A percentile compares a stretch with the other conserved stretches of the same genome.
Conservation (phyloP, 2,797 vertebrate species). For the Hydrophis major region DNA sequence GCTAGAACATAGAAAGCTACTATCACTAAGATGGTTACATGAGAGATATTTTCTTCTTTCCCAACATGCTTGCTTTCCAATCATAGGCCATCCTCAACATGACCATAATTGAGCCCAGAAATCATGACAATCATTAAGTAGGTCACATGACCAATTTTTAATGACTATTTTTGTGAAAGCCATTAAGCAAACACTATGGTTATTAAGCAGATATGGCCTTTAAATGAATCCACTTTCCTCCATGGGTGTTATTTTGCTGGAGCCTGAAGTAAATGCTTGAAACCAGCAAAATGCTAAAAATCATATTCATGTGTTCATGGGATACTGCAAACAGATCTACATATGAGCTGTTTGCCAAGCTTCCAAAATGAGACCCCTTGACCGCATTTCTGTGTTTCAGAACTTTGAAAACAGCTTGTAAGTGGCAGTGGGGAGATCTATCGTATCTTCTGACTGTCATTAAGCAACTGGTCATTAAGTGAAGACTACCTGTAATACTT, state of each 20-base stretch:
- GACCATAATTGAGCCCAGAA: not conserved
- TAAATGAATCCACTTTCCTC: not conserved
- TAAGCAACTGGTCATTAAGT: not conserved
- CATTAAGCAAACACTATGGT: not conserved
- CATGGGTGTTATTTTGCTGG: not conserved
- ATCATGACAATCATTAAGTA: not conserved
- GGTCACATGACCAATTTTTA: not conserved
- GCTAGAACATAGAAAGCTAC: not conserved
- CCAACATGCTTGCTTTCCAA: not conserved
- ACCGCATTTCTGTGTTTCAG: not conserved
- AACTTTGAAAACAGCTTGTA: not conserved
- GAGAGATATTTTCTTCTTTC: not conserved
- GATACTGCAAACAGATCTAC: not conserved
- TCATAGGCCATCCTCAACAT: not conserved
- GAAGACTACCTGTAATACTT: not conserved
- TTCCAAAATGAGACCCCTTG: not conserved
- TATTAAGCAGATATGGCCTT: not conserved
- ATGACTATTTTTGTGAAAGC: not conserved
- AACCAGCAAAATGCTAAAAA: not conserved
- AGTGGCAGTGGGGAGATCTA: not conserved
- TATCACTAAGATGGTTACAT: not conserved
- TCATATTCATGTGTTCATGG: not conserved
- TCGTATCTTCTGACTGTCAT: not conserved
- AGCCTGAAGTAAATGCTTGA: not conserved
- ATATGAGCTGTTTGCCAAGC: not conserved